A percentile compares a stretch with the other conserved stretches of the same genome.
These are phyloP conservation scores for Prietella phreatophila DNA, from an alignment of 2,113 vertebrate species.

Conservation along the genomic window DNA sequence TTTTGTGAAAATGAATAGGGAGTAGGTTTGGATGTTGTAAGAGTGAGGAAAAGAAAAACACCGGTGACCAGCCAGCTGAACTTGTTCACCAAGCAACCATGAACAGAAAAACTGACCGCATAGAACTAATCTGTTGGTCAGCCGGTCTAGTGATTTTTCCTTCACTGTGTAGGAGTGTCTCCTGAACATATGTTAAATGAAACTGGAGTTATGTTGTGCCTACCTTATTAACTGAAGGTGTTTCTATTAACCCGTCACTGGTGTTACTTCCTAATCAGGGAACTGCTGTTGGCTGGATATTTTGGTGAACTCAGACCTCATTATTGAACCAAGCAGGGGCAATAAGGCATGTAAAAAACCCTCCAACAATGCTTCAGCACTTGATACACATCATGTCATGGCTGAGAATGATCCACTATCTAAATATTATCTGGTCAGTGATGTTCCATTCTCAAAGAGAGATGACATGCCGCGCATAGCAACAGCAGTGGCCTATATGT, in stretches of 20 bases:
- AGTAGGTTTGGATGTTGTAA: not conserved
- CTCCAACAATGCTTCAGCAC: not conserved
- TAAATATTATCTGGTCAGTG: not conserved
- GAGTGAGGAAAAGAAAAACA: not conserved
- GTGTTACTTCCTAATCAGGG: not conserved
- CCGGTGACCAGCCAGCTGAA: not conserved
- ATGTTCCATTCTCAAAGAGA: not conserved
- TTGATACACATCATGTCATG: not conserved
- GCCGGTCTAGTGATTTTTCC: not conserved
- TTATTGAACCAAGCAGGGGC: not conserved
- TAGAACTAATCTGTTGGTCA: not conserved
- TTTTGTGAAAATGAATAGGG: not conserved
- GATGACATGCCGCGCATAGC: not conserved
- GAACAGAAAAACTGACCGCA: not conserved
- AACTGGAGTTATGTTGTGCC: not conserved
- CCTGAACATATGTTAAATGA: not conserved
- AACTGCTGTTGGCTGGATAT: not conserved
- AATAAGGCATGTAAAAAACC: not conserved
- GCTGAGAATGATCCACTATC: not conserved
- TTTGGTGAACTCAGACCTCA: not conserved
- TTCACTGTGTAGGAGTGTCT: not conserved
- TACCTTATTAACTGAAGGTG: too few species aligned
- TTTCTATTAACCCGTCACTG: too few species aligned
- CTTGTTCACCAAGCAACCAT: not conserved
- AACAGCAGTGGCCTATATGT: not conserved